A percentile compares a stretch with the other conserved stretches of the same genome.
These are phyloP conservation scores for Galago senegalensis DNA, from an alignment of 2,797 vertebrate species.

Conservation along the genomic window DNA sequence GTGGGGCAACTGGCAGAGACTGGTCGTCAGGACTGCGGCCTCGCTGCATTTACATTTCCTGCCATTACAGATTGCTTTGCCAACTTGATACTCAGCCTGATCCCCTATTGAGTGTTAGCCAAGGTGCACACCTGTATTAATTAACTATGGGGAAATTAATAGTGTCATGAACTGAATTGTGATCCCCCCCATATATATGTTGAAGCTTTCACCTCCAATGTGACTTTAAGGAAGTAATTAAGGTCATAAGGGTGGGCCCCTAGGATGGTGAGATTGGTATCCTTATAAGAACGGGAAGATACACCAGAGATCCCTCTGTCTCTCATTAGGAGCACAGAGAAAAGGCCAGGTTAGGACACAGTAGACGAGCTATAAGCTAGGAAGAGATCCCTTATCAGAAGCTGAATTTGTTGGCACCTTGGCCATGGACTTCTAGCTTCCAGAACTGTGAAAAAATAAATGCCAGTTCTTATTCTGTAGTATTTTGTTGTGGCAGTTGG, in stretches of 20 bases:
- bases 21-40: neutral
- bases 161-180: neutral
- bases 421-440: neutral
- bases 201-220: neutral
- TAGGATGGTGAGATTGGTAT: neutral
- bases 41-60: neutral
- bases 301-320: neutral
- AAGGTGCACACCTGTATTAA: neutral
- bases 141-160: neutral
- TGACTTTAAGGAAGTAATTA: slow-evolving; percentile 20
- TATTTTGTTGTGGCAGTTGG: neutral
- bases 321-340: neutral
- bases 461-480: neutral
- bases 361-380: neutral
- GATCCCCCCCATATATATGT: neutral
- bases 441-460: neutral
- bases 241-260: neutral
- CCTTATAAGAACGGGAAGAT: slow-evolving; percentile 14
- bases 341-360: neutral
- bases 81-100: neutral
- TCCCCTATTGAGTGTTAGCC: neutral
- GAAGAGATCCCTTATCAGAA: neutral
- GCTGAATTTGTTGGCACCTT: neutral
- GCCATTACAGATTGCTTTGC: neutral
- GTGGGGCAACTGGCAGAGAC: neutral